phyloP scores from a whole-genome alignment of 2,797 vertebrate species.

The Diceros bicornis region DNA sequence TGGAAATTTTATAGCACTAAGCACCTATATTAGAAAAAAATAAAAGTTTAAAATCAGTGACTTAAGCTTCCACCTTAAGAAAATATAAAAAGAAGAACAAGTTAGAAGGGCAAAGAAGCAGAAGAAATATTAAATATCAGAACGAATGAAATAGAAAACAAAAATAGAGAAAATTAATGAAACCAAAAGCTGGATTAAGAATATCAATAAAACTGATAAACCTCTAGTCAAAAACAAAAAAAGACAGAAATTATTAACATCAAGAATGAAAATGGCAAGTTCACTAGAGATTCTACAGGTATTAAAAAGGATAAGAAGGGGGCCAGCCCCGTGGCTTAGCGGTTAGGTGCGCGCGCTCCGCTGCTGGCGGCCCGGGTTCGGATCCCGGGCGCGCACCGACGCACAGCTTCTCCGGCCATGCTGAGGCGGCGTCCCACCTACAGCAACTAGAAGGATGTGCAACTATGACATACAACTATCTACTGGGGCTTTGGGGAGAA shows the following conservation, averaged over 20 bases:
- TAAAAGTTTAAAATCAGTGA: neutral
- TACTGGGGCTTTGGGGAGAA: no score
- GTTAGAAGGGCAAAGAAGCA: neutral
- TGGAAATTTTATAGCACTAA: neutral
- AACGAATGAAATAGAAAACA: neutral
- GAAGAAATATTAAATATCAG: slow-evolving; percentile 8
- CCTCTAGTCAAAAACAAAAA: neutral
- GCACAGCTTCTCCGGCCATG: no score
- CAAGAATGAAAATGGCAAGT: fast-evolving
- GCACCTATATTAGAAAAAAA: neutral
- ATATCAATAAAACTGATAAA: neutral
- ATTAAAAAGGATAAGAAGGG: no score
- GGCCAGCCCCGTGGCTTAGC: no score
- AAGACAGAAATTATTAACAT: neutral
- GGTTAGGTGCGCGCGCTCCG: no score
- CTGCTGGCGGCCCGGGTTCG: no score
- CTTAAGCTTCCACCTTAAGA: neutral
- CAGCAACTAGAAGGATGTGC: no score
- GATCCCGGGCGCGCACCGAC: no score
- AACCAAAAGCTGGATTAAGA: neutral
- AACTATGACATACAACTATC: no score
- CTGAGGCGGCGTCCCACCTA: no score
- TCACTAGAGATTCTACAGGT: neutral
- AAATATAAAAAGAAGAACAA: neutral
- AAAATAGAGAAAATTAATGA: neutral